Base-by-base conservation (phyloP, 2,888 invertebrate species). In the Idaea straminata region DNA sequence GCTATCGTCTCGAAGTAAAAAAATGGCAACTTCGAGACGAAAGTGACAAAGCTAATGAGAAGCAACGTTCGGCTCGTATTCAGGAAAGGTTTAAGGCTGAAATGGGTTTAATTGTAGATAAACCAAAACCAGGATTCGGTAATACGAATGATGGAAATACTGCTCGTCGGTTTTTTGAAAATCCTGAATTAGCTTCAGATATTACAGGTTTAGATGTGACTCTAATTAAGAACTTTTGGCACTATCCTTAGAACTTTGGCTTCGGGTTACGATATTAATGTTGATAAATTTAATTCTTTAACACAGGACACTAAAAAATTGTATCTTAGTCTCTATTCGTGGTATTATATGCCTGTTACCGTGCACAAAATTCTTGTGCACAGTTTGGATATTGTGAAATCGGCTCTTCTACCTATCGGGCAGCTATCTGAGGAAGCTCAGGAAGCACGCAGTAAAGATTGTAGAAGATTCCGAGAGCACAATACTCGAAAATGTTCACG, bases 1-100 rank as follows among this genome's bases (percentile, higher is more conserved):
- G 79, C 15, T 81, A 84, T 64, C 81, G 80, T 65, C 63, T 81
- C 13, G 71, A 76, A 7, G 38, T 80, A 58, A 75, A 77, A 63
- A 78, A 77, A 67, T 80, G 78, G 75, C 76, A 78, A 69, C 38
- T 62, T 13, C 66, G 72, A 64, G 59, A 13, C n/a, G n/a, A n/a
- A 36, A n/a, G 3, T 4, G 64, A 64, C 59, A 64, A 58, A 61
- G 59, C 3, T 7, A 62, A 13, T 64, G 59, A 61, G 59, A 61
- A 64, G 34, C 61, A 62, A 62, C 61, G 59, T 58, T 59, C 59
- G 4, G 25, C 36, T 7, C 5, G 15, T 15, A 64, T 64, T 5
- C 61, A 64, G 36, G 35, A 10, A 5, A 15, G 60, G 15, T 63
- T 61, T 25, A 61, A 64, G 35, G 16, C n/a, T 36, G 61, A 61